Evolutionary conservation across 2,888 invertebrate genomes (phyloP), one percentile per base, ranked within the genome.

Genomic region (Leuctra nigra): DNA sequence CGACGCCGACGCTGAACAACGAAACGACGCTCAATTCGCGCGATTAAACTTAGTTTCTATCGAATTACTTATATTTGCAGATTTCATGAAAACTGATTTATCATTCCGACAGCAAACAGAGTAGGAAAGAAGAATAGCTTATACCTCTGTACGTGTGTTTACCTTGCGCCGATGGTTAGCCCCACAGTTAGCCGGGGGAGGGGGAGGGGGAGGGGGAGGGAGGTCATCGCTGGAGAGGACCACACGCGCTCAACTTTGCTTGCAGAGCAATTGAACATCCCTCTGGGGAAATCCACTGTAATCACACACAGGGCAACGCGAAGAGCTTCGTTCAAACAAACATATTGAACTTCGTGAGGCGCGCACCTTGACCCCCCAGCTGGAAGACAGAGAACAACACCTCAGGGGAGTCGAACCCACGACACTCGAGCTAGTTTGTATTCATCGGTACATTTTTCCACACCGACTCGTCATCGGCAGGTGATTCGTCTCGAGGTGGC

Each of bases 211-310:
- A 7, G 6, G 29, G 29, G 6, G 29, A 29, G 29, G 29, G 29
- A 11, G 29, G 29, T 29, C 29, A 29, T 29, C 29, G 7, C 11
- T 6, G 20, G 11, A 18, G 41, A 41, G 18, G 41, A 41, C 41
- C 41, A 11, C 41, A 41, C 41, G 41, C 29, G 29, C 29, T 16
- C 41, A 41, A 41, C 41, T 41, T 41, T 41, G 41, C 41, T 41
- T 41, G 41, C 18, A 18, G 41, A 41, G 41, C 41, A 41, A 41
- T 41, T 41, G 41, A 41, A 20, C 18, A 41, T 14, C 23, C 50
- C 41, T 20, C 50, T 13, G 20, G 50, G 50, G 50, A 50, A 50
- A 50, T 50, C 35, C 35, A 33, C 6, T 33, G 35, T 50, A 50
- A 50, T 50, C 50, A 50, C 50, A 35, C 50, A 33, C 16, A 29